Conservation (phyloP, 2,888 invertebrate genomes). For the Cheiracanthium punctorium region DNA sequence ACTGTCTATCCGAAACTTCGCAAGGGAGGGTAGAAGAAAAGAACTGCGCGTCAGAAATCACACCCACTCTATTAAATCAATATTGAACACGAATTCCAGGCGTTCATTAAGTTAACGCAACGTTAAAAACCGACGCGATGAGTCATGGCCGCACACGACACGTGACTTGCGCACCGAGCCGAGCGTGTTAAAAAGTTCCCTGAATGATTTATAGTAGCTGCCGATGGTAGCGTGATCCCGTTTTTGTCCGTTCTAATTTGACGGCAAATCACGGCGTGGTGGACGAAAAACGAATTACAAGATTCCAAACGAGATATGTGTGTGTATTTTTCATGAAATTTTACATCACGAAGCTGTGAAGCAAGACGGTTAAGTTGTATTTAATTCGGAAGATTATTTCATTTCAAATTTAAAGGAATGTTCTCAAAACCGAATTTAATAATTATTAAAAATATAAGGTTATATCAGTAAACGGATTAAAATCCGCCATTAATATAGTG, state of each 20-base stretch:
- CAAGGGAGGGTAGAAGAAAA: too few relatives aligned
- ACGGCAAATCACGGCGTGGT: slow-evolving; percentile 4
- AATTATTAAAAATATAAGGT: too few relatives aligned
- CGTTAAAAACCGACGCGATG: not conserved
- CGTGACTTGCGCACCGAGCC: not conserved
- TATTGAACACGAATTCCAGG: not conserved
- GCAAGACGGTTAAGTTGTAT: too few relatives aligned
- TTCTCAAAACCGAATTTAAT: too few relatives aligned
- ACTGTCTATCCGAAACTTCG: not conserved
- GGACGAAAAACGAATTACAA: too few relatives aligned
- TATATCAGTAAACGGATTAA: too few relatives aligned
- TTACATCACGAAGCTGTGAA: too few relatives aligned
- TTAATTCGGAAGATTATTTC: too few relatives aligned
- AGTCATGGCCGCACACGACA: slow-evolving; percentile 1
- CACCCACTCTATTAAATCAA: not conserved
- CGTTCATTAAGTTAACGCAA: slow-evolving; percentile 1
- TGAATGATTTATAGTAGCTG: not conserved
- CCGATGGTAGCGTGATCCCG: not conserved
- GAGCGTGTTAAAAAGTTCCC: not conserved
- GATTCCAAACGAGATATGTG: too few relatives aligned
- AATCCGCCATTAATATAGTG: too few relatives aligned
- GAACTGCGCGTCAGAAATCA: not conserved
- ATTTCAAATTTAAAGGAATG: too few relatives aligned
- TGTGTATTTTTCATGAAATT: too few relatives aligned
- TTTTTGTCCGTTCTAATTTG: slow-evolving; percentile 13